Evolutionary conservation across 92 coral and sea anemone genomes (phyloP), one percentile per base, ranked within the genome.

Genomic region (Porites rus): DNA sequence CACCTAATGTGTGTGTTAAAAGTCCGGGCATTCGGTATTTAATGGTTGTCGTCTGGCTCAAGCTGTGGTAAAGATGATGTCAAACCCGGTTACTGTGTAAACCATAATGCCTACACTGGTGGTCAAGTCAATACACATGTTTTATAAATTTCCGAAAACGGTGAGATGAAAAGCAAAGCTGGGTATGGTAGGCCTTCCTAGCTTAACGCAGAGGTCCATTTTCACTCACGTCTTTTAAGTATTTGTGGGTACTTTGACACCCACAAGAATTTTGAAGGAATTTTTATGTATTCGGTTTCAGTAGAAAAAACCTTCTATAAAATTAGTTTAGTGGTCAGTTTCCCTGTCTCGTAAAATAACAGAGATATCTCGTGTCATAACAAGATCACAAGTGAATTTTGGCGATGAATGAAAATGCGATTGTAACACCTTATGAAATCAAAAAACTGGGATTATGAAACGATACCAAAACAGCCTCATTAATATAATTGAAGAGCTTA

Each of bases 61-160:
- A 46, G 66, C 7, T 19, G 80, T 14, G 67, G 68, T 31, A 50
- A 19, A 76, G 69, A 60, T 74, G 8, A 10, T 11, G 11, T 50
- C 77, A 20, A 61, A 38, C 46, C 46, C 31, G 52, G 61, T 74
- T 16, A 5, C 14, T 74, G 11, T 21, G 13, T 20, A 52, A 74
- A 22, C 54, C 54, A 76, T 19, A 60, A 22, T 8, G 8, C 25
- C 51, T 38, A 67, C 46, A 38, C 46, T 38, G 80, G 80, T 76
- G 80, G 80, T 56, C 66, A 76, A 28, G 19, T 31, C 56, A 58
- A 76, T 76, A 76, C 80, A 58, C 67, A 22, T 59, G 80, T 60
- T 76, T 76, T 76, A 14, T 59, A 0, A 25, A 76, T 76, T 58
- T 22, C 25, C 79, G 46, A 38, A 18, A 4, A 54, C 14, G 60